Conservation (phyloP, 2,113 vertebrate species). For the Falco punctatus region DNA sequence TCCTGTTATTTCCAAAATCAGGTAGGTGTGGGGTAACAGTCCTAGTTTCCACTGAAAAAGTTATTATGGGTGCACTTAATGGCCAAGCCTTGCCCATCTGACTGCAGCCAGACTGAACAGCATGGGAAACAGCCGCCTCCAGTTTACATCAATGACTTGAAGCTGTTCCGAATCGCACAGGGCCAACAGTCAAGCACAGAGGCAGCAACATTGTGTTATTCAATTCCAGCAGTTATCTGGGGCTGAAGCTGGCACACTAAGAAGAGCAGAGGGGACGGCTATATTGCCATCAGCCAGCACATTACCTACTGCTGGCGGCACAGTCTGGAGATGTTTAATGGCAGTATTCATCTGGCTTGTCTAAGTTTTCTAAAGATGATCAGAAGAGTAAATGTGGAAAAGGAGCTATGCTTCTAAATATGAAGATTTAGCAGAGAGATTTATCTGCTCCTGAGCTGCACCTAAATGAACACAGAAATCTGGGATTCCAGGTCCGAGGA, state of each 20-base stretch:
- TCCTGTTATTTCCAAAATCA: not conserved
- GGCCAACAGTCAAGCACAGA: not conserved
- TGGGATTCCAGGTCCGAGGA: not conserved
- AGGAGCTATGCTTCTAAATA: not conserved
- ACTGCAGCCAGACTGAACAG: not conserved
- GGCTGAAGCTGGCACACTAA: not conserved
- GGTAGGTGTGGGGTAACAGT: not conserved
- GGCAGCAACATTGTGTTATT: not conserved
- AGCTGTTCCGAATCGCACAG: not conserved
- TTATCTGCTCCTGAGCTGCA: not conserved
- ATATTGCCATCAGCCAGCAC: not conserved
- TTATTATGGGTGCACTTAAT: not conserved
- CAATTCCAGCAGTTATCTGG: not conserved
- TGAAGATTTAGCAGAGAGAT: not conserved
- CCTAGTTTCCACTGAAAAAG: not conserved
- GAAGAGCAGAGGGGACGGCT: not conserved
- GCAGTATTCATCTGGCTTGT: not conserved
- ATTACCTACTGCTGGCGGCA: not conserved
- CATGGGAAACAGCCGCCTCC: not conserved
- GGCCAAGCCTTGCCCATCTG: not conserved
- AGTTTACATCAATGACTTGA: not conserved
- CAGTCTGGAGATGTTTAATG: not conserved
- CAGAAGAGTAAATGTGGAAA: not conserved
- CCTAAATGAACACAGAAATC: not conserved
- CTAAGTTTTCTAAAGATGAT: not conserved